Evolutionary conservation across 2,888 invertebrate genomes (phyloP).

Genomic region (Acanthacorydalis orientalis): DNA sequence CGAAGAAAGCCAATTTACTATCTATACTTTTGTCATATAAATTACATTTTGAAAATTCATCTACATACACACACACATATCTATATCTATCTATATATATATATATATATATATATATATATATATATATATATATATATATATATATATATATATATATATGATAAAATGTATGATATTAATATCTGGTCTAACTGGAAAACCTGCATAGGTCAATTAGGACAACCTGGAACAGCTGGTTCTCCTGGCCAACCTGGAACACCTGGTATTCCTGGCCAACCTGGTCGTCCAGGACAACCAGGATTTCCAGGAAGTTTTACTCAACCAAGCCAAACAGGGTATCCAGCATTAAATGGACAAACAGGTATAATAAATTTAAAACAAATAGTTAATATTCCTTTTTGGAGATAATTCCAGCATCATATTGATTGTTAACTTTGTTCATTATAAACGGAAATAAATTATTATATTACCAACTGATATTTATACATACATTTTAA

Average conservation of each 20-base stretch:
- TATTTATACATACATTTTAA: too few species aligned
- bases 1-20: too few species aligned
- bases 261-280: constrained; percentile 48
- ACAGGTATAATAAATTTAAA: constrained; percentile 35
- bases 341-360: constrained; percentile 45
- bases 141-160: too few species aligned
- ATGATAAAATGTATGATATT: neutral
- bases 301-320: too few species aligned
- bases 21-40: too few species aligned
- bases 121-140: neutral
- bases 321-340: constrained; percentile 40
- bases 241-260: constrained; percentile 27
- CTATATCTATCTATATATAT: constrained; percentile 3
- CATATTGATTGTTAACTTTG: too few species aligned
- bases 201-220: constrained; percentile 21
- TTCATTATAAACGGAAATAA: too few species aligned
- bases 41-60: too few species aligned
- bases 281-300: constrained; percentile 37
- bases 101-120: neutral
- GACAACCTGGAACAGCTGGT: constrained; percentile 28
- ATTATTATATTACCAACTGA: too few species aligned
- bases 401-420: too few species aligned
- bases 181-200: constrained; percentile 9
- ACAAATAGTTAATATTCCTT: too few species aligned
- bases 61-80: too few species aligned